Evolutionary conservation across 2,797 vertebrate genomes (phyloP), one percentile per base, ranked within the genome.

Genomic region (Astyanax mexicanus): DNA sequence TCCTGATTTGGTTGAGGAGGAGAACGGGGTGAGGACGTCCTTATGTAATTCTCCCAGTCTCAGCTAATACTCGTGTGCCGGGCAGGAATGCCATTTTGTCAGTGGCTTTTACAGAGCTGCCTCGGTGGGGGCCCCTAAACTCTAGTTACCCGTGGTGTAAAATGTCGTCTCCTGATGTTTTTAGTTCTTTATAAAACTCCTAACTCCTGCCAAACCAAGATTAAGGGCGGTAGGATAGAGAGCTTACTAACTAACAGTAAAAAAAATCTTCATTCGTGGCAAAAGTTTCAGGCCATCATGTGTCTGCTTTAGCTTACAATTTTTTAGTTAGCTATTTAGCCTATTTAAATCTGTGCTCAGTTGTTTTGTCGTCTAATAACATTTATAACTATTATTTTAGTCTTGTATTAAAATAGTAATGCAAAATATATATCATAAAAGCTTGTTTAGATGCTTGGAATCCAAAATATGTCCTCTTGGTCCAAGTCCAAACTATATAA

Each of bases 21-120:
- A 64, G 23, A 44, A 60, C 32, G 29, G 40, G 77, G 54, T 68
- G 57, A 77, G 71, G 57, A 76, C 77, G 65, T 79, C 21, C 74
- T 83, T 84, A 80, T 84, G 77, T 80, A 81, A 84, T 77, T 74
- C 55, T 64, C 74, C 74, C 60, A 52, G 62, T 62, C 42, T 49
- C n/a, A n/a, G n/a, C n/a, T n/a, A n/a, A n/a, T 65, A 52, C 27
- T 47, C 21, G 32, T 12, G 35, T 37, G 55, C 42, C 25, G 62
- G 47, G 69, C 60, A 66, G 61, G 62, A 78, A 78, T 60, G 76
- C 76, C 76, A 67, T 78, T 65, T 72, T 72, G 69, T 78, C 69
- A 65, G 64, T 37, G 47, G 57, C 65, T 61, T 60, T 69, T n/a
- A n/a, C 74, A 69, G 67, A 64, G 70, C 40, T 57, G 66, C 62